Conservation (phyloP, 2,888 invertebrate genomes). For the Molorchus minor region DNA sequence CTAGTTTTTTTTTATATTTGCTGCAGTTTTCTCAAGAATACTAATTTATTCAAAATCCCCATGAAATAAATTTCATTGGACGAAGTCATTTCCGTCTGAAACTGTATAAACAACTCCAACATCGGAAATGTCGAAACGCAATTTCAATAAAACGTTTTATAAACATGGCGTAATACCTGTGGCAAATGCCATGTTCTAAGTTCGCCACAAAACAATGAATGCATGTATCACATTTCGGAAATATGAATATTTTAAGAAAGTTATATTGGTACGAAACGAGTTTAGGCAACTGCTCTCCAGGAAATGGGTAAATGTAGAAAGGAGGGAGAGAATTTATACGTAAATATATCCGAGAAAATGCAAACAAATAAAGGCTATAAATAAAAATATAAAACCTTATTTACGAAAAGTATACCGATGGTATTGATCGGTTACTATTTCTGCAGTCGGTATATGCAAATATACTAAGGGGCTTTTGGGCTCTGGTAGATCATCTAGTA, state of each 20-base stretch:
- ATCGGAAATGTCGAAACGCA: conserved; percentile 25
- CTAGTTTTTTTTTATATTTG: no score
- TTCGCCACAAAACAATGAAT: neutral
- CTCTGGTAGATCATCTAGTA: no score
- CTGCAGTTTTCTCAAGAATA: no score
- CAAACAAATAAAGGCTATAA: neutral
- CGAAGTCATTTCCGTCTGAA: no score
- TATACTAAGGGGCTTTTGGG: no score
- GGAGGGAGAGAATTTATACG: neutral
- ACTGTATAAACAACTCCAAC: no score
- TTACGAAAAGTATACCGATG: no score
- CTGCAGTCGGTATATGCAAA: no score
- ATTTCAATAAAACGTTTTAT: conserved; percentile 3
- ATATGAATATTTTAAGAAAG: conserved; percentile 3
- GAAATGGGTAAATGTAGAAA: neutral
- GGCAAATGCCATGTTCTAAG: neutral
- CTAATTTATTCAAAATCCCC: no score
- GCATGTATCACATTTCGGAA: conserved; percentile 12
- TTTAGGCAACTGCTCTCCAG: neutral
- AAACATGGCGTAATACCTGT: conserved; percentile 6
- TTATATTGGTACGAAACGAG: neutral
- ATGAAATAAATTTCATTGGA: no score
- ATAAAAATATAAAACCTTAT: neutral
- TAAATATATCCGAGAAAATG: neutral
- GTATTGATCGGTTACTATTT: no score